These are phyloP conservation scores for Lucilia sericata DNA, from an alignment of 1,140 invertebrate species.

Conservation along the genomic window DNA sequence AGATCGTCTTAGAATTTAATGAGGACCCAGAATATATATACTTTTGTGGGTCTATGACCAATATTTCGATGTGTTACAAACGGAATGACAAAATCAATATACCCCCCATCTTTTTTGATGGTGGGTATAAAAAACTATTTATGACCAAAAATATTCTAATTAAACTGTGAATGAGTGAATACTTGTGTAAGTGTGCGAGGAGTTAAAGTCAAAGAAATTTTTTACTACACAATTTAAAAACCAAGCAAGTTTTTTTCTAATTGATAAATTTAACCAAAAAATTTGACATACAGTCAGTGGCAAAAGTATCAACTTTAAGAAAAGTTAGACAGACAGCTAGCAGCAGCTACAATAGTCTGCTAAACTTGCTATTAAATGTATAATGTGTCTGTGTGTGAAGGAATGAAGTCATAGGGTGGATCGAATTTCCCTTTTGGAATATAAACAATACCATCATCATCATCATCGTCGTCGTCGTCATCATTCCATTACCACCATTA, in stretches of 20 bases:
- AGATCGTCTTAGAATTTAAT: too few relatives aligned
- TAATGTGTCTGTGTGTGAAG: not conserved
- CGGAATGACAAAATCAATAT: too few relatives aligned
- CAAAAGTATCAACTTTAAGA: not conserved
- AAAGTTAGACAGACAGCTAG: not conserved
- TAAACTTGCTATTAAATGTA: too few relatives aligned
- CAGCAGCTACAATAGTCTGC: not conserved
- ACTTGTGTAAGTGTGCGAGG: not conserved
- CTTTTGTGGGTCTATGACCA: too few relatives aligned
- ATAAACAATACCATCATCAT: not conserved
- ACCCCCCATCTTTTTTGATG: too few relatives aligned
- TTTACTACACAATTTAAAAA: not conserved
- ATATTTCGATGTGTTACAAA: too few relatives aligned
- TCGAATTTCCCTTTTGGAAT: not conserved
- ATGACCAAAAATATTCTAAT: conserved; percentile 18
- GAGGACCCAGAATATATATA: too few relatives aligned
- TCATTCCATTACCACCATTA: too few relatives aligned
- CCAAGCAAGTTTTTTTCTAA: not conserved
- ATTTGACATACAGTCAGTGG: not conserved
- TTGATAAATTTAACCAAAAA: not conserved
- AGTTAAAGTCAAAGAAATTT: not conserved
- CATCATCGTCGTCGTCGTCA: not conserved
- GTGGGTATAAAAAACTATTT: conserved; percentile 10
- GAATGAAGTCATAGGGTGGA: conserved; percentile 4
- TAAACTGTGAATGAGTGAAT: not conserved